These are phyloP conservation scores for Salpingus planirostris DNA, from an alignment of 2,888 invertebrate genomes.

Conservation along the genomic window DNA sequence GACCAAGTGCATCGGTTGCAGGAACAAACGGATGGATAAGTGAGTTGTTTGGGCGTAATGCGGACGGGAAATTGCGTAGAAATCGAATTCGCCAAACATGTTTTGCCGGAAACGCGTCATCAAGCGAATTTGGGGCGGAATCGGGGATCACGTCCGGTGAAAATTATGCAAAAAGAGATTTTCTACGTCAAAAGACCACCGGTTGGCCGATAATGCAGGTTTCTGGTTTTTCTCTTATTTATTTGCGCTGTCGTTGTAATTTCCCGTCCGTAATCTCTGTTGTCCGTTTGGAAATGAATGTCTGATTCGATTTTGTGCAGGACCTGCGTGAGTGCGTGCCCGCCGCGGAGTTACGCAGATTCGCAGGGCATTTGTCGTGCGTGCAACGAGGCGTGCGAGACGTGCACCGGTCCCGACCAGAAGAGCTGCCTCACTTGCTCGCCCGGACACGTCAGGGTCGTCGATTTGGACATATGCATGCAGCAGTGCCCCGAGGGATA, in stretches of 20 bases:
- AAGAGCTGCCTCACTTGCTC: conserved; percentile 80
- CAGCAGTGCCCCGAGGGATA: conserved; percentile 87
- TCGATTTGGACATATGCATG: conserved; percentile 77
- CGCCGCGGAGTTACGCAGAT: conserved; percentile 74
- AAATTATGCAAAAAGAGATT: too few species aligned
- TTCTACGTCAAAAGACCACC: too few species aligned
- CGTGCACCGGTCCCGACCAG: conserved; percentile 79
- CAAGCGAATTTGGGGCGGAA: too few species aligned
- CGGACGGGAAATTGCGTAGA: not conserved
- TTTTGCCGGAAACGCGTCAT: not conserved
- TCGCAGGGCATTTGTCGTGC: conserved; percentile 74
- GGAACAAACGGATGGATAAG: conserved; percentile 73
- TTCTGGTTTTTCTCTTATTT: conserved; percentile 2
- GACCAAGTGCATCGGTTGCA: conserved; percentile 75
- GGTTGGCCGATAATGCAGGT: too few species aligned
- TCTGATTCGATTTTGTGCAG: conserved; percentile 49
- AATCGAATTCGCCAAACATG: not conserved
- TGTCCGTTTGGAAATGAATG: not conserved
- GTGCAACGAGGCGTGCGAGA: conserved; percentile 83
- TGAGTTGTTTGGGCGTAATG: too few species aligned
- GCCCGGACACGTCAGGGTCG: conserved; percentile 72
- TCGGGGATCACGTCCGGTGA: too few species aligned
- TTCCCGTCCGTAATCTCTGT: not conserved
- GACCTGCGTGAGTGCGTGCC: conserved; percentile 76
- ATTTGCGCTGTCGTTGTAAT: not conserved